Conservation (phyloP, 2,113 vertebrate species). For the Strigops habroptila region DNA sequence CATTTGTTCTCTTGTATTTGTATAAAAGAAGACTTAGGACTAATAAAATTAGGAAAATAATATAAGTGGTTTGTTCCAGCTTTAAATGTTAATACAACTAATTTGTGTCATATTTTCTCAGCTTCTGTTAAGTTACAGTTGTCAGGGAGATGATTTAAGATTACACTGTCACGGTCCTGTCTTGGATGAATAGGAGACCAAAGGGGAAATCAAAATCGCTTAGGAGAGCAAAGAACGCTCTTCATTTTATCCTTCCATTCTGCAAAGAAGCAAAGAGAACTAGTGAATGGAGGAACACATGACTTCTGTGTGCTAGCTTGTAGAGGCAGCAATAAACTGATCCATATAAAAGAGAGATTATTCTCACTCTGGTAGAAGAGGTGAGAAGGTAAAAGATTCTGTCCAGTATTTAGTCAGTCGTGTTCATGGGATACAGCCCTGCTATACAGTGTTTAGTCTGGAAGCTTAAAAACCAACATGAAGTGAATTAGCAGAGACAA, state of each 20-base stretch:
- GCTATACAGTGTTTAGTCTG: background rate
- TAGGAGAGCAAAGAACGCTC: background rate
- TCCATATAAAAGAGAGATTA: background rate
- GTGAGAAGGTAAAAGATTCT: background rate
- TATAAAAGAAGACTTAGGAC: background rate
- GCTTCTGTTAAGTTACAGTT: background rate
- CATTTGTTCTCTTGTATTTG: background rate
- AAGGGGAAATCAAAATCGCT: background rate
- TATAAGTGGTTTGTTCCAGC: background rate
- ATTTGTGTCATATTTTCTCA: background rate
- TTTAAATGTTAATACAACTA: background rate
- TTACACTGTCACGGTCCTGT: background rate
- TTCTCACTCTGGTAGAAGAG: background rate
- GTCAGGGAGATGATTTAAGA: background rate
- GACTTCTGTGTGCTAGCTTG: background rate
- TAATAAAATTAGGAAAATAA: background rate
- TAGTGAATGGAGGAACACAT: background rate
- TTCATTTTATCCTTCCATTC: background rate
- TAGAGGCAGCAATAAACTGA: background rate
- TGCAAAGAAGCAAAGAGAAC: background rate
- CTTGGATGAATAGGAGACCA: background rate
- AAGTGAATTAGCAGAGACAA: background rate
- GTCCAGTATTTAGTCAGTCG: background rate
- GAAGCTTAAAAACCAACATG: background rate
- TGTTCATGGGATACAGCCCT: background rate